A percentile compares a stretch with the other conserved stretches of the same genome.
These are phyloP conservation scores for Nyctibius bracteatus DNA, from an alignment of 2,113 vertebrate species.

Conservation along the genomic window DNA sequence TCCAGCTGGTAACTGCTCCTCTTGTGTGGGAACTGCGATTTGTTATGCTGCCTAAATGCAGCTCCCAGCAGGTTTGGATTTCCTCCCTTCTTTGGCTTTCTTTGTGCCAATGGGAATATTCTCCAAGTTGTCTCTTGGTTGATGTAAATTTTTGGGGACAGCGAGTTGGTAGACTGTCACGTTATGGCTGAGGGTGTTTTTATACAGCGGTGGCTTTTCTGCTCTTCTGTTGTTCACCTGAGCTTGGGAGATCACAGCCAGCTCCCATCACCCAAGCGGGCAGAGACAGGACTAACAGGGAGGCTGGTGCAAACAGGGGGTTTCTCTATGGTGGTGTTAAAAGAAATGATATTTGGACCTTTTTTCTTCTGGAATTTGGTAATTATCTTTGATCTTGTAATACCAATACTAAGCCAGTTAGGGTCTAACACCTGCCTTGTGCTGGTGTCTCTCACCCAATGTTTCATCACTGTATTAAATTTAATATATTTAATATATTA, in stretches of 20 bases:
- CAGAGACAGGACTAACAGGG: fast-evolving
- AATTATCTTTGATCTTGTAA: neutral
- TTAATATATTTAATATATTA: neutral
- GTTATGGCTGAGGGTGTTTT: fast-evolving
- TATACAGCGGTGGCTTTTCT: fast-evolving
- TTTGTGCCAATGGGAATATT: neutral
- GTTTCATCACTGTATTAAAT: neutral
- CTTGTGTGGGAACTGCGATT: neutral
- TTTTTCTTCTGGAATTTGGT: neutral
- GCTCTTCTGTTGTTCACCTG: neutral
- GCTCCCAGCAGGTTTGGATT: neutral
- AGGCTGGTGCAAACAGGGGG: neutral
- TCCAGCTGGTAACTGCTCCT: neutral
- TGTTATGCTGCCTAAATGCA: neutral
- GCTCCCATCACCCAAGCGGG: fast-evolving
- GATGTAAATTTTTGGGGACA: fast-evolving
- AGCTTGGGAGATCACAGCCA: neutral
- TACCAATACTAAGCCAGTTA: no score
- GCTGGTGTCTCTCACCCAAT: neutral
- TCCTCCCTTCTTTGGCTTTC: neutral
- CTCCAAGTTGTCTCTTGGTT: neutral
- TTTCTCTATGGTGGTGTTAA: neutral
- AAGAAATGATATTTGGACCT: neutral
- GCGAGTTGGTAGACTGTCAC: fast-evolving
- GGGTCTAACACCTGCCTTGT: neutral